These are phyloP conservation scores for Peromyscus maniculatus DNA, from an alignment of 2,113 vertebrate genomes.

Conservation along the genomic window DNA sequence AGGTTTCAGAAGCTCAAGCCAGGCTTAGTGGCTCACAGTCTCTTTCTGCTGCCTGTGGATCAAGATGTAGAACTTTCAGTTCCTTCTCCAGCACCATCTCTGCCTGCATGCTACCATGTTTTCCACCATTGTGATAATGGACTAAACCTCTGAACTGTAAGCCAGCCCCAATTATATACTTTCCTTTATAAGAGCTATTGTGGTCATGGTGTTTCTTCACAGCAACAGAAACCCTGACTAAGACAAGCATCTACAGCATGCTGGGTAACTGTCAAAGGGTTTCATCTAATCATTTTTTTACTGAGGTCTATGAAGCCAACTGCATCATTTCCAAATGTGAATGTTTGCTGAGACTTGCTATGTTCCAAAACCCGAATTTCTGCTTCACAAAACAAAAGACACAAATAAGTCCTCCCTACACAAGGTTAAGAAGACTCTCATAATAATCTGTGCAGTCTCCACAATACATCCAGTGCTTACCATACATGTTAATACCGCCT, in stretches of 20 bases:
- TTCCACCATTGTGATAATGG: background rate
- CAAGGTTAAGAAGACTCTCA: background rate
- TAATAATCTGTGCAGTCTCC: background rate
- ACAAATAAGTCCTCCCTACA: background rate
- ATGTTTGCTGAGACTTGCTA: background rate
- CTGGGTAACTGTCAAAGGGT: background rate
- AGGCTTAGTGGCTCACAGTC: background rate
- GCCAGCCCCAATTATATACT: background rate
- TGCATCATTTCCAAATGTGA: background rate
- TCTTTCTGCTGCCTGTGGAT: background rate
- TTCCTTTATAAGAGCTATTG: background rate
- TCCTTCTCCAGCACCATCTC: background rate
- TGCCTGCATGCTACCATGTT: background rate
- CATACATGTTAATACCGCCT: background rate
- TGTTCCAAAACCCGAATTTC: background rate
- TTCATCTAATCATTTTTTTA: background rate
- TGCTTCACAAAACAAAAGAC: background rate
- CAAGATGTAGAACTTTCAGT: background rate
- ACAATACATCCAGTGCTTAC: background rate
- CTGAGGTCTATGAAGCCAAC: background rate
- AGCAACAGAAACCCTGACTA: background rate
- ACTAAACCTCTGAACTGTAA: background rate
- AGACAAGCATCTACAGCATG: background rate
- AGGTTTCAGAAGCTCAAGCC: background rate
- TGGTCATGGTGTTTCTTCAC: background rate